Base-by-base conservation (phyloP, 2,888 invertebrate genomes). In the Ommatoiulus sabulosus region DNA sequence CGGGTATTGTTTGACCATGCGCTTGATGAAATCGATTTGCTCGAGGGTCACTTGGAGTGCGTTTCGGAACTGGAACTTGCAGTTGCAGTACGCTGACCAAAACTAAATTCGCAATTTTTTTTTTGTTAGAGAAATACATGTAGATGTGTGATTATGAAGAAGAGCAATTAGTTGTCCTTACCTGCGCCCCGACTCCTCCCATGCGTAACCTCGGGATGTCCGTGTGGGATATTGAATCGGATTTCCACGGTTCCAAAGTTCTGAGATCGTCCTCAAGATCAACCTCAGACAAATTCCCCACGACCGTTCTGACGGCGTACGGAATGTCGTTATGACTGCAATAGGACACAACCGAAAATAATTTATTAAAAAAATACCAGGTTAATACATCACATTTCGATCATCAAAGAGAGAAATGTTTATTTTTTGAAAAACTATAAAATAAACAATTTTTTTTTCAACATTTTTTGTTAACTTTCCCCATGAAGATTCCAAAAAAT, bases 271-370 rank as follows among this genome's bases (percentile, higher is more conserved):
- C 94, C 90, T 94, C 95, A 92, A 96, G 95, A 92, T 96, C 95
- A 90, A 97, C 96, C 92, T 96, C 96, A 92, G 96, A 96, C 91
- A 97, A 95, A 93, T 97, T 97, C 93, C 97, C 97, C 92, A 97
- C 94, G 93, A 97, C 97, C 93, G 97, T 97, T 91, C 97, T 94
- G 92, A 97, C 96, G 93, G 97, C 97, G 97, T 97, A 97, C 17
- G 97, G 97, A 90, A 97, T 94, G 93, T 97, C 97, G 93, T 97
- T 97, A 94, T 97, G 97, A 90, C 94, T 93, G 86, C 8, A 85
- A 72, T 10, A 17, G 5, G 17, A 63, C 17, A 63, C 3, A 63
- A n/a, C 20, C 20, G 7, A 20, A 63, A 57, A 35, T 35, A 35
- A 1, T 35, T 35, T 1, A 1, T 35, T 35, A 35, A 35, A 35